Base-by-base conservation (phyloP, 1,140 invertebrate species). In the Chironomus striatipennis region DNA sequence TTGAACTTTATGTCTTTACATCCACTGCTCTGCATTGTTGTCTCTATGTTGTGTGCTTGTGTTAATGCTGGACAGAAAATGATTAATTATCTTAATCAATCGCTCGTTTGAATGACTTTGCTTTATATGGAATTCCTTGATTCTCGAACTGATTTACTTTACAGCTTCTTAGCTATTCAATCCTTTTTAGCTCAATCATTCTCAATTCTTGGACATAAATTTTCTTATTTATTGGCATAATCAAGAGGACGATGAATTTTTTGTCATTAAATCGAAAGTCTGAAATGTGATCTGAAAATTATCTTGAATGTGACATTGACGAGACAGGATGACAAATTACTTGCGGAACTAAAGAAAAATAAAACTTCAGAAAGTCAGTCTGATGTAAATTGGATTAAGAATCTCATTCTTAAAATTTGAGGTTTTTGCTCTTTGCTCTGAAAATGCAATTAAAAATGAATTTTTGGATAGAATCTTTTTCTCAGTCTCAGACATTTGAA, bases 81-180 rank as follows among this genome's bases (percentile, higher is more conserved):
- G 47, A 57, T 57, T 57, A 57, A 57, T 57, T 57, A 57, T 57
- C 47, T 57, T 57, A 57, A 57, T 57, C 47, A 57, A 57, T 57
- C 47, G 47, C 47, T 57, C 47, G 12, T 57, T 57, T 57, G 47
- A 57, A 57, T 57, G 47, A 57, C 47, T 57, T 57, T 57, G 47
- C 47, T 57, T 57, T 57, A n/a, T 57, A 57, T 57, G 47, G 47
- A 57, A 57, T 57, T 57, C 47, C n/a, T 57, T 10, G 9, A 57
- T n/a, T n/a, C 47, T 15, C 12, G 12, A 34, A 34, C 24, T 34
- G 24, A 34, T 34, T 34, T 34, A 5, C 24, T 34, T 34, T 34
- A 34, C 24, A 34, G 24, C 24, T 2, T 34, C 24, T 34, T 15
- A n/a, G 12, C n/a, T 57, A n/a, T 57, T 57, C n/a, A n/a, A 12